These are phyloP conservation scores for Lasioglossum calceatum DNA, from an alignment of 2,888 invertebrate species.

Conservation along the genomic window DNA sequence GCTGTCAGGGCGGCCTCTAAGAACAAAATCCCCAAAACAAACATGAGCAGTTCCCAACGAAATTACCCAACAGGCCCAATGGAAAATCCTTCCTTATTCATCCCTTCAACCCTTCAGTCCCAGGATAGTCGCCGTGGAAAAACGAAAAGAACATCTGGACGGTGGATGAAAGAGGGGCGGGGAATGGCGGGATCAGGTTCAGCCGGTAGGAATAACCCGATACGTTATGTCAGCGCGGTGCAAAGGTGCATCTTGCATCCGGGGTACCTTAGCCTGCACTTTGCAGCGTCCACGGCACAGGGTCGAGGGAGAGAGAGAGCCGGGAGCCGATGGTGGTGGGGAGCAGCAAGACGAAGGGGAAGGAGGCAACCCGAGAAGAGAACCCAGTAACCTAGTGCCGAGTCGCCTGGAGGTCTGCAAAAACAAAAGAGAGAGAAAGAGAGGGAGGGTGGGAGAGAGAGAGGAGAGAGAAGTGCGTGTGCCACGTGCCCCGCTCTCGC, in stretches of 20 bases:
- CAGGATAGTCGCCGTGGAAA: background rate
- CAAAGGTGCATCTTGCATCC: conserved; percentile 62
- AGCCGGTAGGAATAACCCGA: conserved; percentile 41
- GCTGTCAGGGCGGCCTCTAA: background rate
- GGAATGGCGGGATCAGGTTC: conserved; percentile 24
- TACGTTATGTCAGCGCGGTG: conserved; percentile 51
- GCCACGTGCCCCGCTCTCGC: conserved; percentile 74
- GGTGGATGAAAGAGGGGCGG: background rate
- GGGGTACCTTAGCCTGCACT: conserved; percentile 51
- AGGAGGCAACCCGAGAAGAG: conserved; percentile 75
- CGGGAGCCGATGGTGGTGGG: conserved; percentile 68
- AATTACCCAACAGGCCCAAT: background rate
- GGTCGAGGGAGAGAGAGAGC: conserved; percentile 66
- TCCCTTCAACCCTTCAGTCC: background rate
- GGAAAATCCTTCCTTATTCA: background rate
- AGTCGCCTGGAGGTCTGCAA: conserved; percentile 80
- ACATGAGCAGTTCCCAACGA: background rate
- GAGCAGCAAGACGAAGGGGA: conserved; percentile 72
- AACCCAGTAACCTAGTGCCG: conserved; percentile 83
- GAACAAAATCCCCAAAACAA: background rate
- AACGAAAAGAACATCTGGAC: background rate
- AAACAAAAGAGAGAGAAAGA: conserved; percentile 81
- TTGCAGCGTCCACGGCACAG: conserved; percentile 54
- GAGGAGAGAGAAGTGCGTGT: conserved; percentile 54
- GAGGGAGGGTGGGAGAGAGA: background rate